Evolutionary conservation across 2,113 vertebrate genomes (phyloP).

Genomic region (Sphyrna mokarran): DNA sequence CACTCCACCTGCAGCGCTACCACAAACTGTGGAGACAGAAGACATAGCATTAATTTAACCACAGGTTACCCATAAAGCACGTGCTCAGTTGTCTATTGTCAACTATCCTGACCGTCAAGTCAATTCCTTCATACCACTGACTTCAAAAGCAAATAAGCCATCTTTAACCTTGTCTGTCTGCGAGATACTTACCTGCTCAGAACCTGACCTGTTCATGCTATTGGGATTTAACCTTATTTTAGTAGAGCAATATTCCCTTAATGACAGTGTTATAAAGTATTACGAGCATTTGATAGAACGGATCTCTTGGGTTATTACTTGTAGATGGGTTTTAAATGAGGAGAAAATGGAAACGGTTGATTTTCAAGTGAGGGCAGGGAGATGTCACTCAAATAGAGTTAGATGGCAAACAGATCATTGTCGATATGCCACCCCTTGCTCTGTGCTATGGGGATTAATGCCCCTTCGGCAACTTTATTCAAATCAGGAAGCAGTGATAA

Average conservation of each 20-base stretch:
- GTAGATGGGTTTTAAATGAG: background rate
- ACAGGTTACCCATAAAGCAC: background rate
- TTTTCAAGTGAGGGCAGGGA: background rate
- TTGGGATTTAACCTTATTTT: background rate
- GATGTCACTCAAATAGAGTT: background rate
- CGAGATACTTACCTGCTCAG: background rate
- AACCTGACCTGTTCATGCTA: background rate
- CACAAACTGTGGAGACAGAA: constrained; percentile 63
- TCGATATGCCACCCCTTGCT: background rate
- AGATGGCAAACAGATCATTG: background rate
- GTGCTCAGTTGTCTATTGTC: background rate
- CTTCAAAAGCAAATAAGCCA: background rate
- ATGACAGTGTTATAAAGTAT: background rate
- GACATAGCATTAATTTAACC: background rate
- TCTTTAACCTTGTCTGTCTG: background rate
- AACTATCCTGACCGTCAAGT: background rate
- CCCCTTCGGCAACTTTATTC: background rate
- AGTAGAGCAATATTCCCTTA: background rate
- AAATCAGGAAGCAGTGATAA: background rate
- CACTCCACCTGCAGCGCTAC: constrained; percentile 60
- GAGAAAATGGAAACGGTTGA: background rate
- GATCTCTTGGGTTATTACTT: background rate
- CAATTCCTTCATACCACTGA: background rate
- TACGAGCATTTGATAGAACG: background rate
- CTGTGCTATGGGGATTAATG: background rate